phyloP scores from a whole-genome alignment of 2,888 invertebrate species.

The Nebria brevicollis region DNA sequence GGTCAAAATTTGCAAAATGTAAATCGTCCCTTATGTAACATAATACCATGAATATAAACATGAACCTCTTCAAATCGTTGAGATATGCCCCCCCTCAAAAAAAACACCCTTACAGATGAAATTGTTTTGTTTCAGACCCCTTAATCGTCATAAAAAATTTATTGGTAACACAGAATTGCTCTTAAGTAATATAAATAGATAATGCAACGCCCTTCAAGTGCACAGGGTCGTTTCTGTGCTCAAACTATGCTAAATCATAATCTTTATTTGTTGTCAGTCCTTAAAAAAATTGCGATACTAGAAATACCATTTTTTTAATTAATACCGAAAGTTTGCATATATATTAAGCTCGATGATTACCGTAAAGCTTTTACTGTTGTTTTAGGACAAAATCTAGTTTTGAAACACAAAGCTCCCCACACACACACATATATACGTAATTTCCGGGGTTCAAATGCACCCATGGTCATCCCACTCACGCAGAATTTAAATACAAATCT shows the following conservation, averaged over 20 bases:
- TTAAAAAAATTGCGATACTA: no score
- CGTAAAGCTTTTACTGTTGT: conserved; percentile 42
- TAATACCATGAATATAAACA: conserved; percentile 42
- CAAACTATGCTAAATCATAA: not conserved
- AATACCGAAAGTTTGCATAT: conserved; percentile 33
- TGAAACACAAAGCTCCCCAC: conserved; percentile 32
- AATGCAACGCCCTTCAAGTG: not conserved
- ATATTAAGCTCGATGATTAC: conserved; percentile 43
- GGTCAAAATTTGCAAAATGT: conserved; percentile 44
- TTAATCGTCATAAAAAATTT: conserved; percentile 39
- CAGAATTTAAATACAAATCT: not conserved
- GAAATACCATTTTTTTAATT: no score
- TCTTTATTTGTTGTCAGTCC: no score
- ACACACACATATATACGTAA: not conserved
- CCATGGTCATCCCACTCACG: conserved; percentile 5
- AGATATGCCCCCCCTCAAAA: not conserved
- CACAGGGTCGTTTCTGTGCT: not conserved
- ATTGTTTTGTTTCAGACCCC: conserved; percentile 32
- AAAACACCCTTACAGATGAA: not conserved
- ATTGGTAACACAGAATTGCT: conserved; percentile 34
- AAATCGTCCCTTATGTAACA: conserved; percentile 20
- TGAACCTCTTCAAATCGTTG: conserved; percentile 8
- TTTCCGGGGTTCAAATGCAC: not conserved
- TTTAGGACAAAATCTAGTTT: conserved; percentile 46
- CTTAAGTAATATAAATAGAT: conserved; percentile 36